Evolutionary conservation across 2,888 invertebrate genomes (phyloP).

Genomic region (Oscheius sp.): DNA sequence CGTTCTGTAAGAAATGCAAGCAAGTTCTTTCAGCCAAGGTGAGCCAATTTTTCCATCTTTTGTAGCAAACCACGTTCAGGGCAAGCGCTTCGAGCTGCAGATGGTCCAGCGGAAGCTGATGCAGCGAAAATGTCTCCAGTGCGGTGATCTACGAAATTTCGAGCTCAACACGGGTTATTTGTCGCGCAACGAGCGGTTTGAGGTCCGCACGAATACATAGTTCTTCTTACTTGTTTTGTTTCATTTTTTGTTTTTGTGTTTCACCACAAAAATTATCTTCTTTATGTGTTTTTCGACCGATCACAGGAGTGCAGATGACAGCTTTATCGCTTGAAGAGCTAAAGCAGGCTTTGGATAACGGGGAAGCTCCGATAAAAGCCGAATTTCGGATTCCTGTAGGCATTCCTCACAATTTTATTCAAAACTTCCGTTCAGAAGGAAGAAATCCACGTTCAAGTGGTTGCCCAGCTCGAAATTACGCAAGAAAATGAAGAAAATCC

Average conservation of each 20-base stretch:
- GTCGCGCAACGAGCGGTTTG: slow-evolving; percentile 26
- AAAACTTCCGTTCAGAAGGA: slow-evolving; percentile 7
- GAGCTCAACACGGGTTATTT: slow-evolving; percentile 29
- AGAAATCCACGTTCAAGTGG: slow-evolving; percentile 7
- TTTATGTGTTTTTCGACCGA: not conserved
- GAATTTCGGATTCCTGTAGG: slow-evolving; percentile 38
- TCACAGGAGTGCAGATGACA: slow-evolving; percentile 5
- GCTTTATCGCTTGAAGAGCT: slow-evolving; percentile 7
- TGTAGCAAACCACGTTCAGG: slow-evolving; percentile 2
- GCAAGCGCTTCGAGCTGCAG: slow-evolving; percentile 35
- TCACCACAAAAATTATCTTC: not conserved
- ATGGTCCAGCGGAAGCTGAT: slow-evolving; percentile 41
- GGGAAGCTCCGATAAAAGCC: slow-evolving; percentile 29
- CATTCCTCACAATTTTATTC: not conserved
- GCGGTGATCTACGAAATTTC: slow-evolving; percentile 37
- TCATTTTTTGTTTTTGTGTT: not conserved
- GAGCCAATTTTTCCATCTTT: not conserved
- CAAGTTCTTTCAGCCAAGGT: slow-evolving; percentile 54
- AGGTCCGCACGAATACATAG: not conserved
- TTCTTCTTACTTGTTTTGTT: not conserved
- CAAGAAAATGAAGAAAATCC: slow-evolving; percentile 12
- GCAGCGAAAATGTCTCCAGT: slow-evolving; percentile 40
- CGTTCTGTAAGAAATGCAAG: slow-evolving; percentile 60
- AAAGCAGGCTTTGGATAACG: slow-evolving; percentile 4
- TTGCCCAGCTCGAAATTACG: not conserved